phyloP scores from a whole-genome alignment of 2,888 invertebrate species.

The Odontocolon sp. region DNA sequence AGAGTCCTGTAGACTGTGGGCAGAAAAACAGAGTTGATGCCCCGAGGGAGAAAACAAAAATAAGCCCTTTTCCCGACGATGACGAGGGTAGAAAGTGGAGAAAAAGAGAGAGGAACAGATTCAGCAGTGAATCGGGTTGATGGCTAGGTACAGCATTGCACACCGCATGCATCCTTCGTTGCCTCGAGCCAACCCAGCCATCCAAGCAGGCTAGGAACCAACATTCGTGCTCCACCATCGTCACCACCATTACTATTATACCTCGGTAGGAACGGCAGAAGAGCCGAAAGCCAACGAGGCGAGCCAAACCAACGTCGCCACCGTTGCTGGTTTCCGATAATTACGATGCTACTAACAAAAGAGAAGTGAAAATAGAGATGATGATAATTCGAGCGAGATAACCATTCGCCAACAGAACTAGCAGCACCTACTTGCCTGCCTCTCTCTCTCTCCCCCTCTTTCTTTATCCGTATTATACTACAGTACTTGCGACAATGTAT shows the following conservation, averaged over 20 bases:
- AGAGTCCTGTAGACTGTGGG: conserved; percentile 30
- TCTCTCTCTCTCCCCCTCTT: not conserved
- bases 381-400: conserved; percentile 59
- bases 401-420: conserved; percentile 45
- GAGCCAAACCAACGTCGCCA: conserved; percentile 52
- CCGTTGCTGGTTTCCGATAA: conserved; percentile 51
- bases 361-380: conserved; percentile 48
- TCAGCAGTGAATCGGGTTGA: conserved; percentile 44
- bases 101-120: conserved; percentile 43
- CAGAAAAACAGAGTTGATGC: conserved; percentile 31
- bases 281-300: conserved; percentile 48
- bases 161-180: conserved; percentile 50
- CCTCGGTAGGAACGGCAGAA: conserved; percentile 24
- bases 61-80: conserved; percentile 44
- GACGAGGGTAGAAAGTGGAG: conserved; percentile 31
- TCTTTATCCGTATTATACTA: not conserved
- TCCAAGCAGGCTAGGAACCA: conserved; percentile 35
- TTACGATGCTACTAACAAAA: conserved; percentile 58
- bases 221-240: conserved; percentile 39
- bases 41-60: conserved; percentile 59
- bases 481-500: conserved; percentile 11
- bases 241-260: conserved; percentile 52
- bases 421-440: too few relatives aligned
- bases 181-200: conserved; percentile 47
- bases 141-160: conserved; percentile 24